Percentiles rank a stretch among this genome's conserved stretches.
Evolutionary conservation across 2,113 vertebrate species (phyloP).

Genomic region (Bombycilla garrulus): DNA sequence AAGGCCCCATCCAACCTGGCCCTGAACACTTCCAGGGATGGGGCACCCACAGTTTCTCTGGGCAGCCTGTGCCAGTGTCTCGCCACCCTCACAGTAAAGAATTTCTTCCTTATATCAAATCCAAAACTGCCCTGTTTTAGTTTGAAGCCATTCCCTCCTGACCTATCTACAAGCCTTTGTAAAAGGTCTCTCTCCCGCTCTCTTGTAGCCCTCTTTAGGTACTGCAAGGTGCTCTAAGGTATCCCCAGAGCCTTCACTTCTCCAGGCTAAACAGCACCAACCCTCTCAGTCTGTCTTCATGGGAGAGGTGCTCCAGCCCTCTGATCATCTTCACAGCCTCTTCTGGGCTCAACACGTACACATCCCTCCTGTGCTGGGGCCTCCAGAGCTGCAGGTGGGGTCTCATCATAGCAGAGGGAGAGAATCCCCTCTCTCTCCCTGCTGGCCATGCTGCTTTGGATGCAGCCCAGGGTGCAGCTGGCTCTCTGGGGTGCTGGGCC

Average conservation of each 20-base stretch:
- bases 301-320: neutral
- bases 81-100: neutral
- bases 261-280: neutral
- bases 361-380: fast-evolving
- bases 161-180: neutral
- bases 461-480: neutral
- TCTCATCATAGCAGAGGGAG: neutral
- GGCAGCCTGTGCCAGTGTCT: neutral
- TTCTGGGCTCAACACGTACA: neutral
- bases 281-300: neutral
- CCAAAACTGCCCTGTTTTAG: neutral
- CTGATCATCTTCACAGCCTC: neutral
- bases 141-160: neutral
- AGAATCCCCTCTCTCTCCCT: neutral
- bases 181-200: neutral
- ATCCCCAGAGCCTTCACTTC: neutral
- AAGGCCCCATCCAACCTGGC: neutral
- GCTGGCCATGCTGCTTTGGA: neutral
- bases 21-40: neutral
- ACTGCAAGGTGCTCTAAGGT: neutral
- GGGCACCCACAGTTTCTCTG: neutral
- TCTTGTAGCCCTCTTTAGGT: neutral
- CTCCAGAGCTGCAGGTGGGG: neutral
- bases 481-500: neutral
- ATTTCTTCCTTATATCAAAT: neutral